These are phyloP conservation scores for Popillia japonica DNA, from an alignment of 1,140 invertebrate species.

Conservation along the genomic window DNA sequence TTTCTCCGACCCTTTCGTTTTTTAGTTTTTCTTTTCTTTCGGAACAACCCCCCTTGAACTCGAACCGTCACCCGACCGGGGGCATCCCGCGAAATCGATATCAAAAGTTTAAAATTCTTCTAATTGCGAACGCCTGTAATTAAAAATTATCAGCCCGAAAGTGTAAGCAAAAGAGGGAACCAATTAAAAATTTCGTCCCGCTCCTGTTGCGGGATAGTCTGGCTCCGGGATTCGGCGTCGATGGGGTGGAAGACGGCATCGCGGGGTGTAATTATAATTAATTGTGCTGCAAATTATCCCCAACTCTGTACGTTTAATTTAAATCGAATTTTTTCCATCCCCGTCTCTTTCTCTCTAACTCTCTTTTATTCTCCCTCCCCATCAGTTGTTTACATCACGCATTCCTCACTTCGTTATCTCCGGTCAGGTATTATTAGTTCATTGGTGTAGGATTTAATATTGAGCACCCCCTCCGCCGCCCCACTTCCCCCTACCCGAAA, in stretches of 20 bases:
- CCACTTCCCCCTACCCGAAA: too few species aligned
- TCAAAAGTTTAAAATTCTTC: constrained; percentile 11
- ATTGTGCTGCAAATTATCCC: neutral
- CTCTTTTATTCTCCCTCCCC: too few species aligned
- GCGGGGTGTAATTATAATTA: constrained; percentile 5
- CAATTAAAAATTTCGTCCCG: constrained; percentile 2
- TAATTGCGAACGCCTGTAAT: neutral
- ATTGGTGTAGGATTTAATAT: too few species aligned
- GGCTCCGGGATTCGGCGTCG: neutral
- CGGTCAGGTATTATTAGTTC: too few species aligned
- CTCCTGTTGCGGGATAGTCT: neutral
- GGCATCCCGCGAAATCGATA: neutral
- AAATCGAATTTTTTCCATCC: neutral
- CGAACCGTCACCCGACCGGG: neutral
- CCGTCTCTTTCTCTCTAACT: too few species aligned
- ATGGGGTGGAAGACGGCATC: neutral
- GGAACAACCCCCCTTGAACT: neutral
- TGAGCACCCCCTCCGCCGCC: too few species aligned
- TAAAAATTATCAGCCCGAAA: constrained; percentile 5
- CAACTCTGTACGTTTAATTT: neutral
- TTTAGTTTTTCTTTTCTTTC: neutral
- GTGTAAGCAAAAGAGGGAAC: neutral
- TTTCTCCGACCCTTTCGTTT: too few species aligned
- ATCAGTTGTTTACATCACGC: too few species aligned
- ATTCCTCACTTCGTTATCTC: too few species aligned